Base-by-base conservation (phyloP, 37 sponge, comb jelly and placozoan species). In the Ianthella basta region DNA sequence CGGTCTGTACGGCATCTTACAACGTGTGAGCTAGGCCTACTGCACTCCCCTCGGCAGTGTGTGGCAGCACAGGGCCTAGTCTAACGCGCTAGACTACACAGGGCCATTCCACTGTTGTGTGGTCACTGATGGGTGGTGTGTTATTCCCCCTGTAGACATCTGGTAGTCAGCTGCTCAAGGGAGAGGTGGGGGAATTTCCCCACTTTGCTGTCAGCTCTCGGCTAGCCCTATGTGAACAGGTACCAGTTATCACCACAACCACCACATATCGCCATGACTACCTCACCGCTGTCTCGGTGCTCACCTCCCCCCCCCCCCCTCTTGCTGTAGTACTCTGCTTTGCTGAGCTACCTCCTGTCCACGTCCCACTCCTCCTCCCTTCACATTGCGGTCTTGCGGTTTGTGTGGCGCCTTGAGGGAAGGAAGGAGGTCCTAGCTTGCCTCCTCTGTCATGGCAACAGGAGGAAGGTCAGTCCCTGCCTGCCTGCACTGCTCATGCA, bases 1-100 rank as follows among this genome's bases (percentile, higher is more conserved):
- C 15, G 70, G 87, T 27, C 66, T 91, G 5, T 61, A 44, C 6
- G 72, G 61, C 32, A 30, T 34, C 24, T 18, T 85, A 20, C 85
- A 54, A 30, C 85, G 82, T 81, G 88, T 87, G 44, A 6, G 80
- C 33, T 5, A 8, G 40, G 8, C 25, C 55, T 55, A 29, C 56
- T 4, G 24, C 50, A 39, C 16, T 18, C 24, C 23, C 15, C 15
- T 39, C 25, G 13, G 53, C 15, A 39, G 78, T 44, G 33, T 41
- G 50, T 38, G 15, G 65, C n/a, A n/a, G n/a, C n/a, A n/a, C n/a
- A n/a, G n/a, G n/a, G n/a, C n/a, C n/a, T n/a, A n/a, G n/a, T n/a
- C n/a, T n/a, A n/a, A n/a, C n/a, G n/a, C n/a, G n/a, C n/a, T n/a
- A n/a, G n/a, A n/a, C n/a, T n/a, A n/a, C n/a, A n/a, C n/a, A n/a